Percentiles rank a stretch among this genome's conserved stretches.
Evolutionary conservation across 2,113 vertebrate genomes (phyloP).

Genomic region (Trematocara marginatum): DNA sequence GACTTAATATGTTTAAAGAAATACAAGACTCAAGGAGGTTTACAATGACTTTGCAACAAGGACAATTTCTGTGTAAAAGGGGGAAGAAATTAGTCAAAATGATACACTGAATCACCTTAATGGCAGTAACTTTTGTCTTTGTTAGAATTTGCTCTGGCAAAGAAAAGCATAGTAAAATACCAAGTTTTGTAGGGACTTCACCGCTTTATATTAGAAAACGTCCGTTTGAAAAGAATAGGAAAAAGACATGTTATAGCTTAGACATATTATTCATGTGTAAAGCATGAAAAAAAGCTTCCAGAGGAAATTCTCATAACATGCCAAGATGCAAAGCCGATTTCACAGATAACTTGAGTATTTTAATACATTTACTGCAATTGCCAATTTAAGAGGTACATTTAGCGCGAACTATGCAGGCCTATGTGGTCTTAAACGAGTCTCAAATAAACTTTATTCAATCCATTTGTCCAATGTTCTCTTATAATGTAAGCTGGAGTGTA

Average conservation of each 20-base stretch:
- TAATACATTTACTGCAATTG: background rate
- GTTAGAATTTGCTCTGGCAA: slow-evolving; percentile 50
- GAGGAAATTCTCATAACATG: slow-evolving; percentile 59
- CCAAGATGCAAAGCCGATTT: slow-evolving; percentile 56
- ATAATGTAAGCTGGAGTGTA: background rate
- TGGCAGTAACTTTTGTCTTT: slow-evolving; percentile 11
- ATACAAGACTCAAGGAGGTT: background rate
- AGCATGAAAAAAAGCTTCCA: slow-evolving; percentile 27
- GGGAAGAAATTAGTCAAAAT: background rate
- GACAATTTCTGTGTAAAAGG: background rate
- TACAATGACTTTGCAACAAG: background rate
- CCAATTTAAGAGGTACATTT: background rate
- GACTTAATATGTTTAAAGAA: background rate
- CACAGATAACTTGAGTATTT: background rate
- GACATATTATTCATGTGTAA: background rate
- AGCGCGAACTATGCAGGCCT: background rate
- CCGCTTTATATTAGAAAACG: background rate
- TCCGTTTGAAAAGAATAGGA: background rate
- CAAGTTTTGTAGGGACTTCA: background rate
- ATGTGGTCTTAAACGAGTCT: background rate
- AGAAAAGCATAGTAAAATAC: background rate
- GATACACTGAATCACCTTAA: slow-evolving; percentile 34
- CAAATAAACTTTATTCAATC: background rate
- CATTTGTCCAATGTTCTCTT: background rate
- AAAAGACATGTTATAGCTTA: background rate